Evolutionary conservation across 2,797 vertebrate genomes (phyloP), one percentile per base, ranked within the genome.

Genomic region (Lutjanus argentimaculatus): DNA sequence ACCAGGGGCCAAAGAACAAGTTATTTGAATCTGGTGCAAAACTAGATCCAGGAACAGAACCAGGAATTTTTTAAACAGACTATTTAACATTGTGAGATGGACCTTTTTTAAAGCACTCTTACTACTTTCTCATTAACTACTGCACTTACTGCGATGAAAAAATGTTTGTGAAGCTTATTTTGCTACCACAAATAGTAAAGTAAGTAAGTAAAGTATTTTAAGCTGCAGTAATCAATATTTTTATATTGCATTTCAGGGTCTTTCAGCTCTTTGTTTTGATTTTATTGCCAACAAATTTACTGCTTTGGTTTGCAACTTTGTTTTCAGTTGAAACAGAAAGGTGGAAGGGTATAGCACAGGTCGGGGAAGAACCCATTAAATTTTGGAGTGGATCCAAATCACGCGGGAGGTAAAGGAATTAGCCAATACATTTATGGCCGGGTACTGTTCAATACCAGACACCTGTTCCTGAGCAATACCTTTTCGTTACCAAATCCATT

Each of bases 1-100:
- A 56, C 61, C 53, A 76, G 59, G 49, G 64, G 63, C 64, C 45
- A 71, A 63, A 12, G 17, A 46, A 30, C 58, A 70, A 72, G 48
- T 64, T 53, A 67, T 72, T 53, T 8, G 13, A 17, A 65, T 48
- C 48, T 78, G 45, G 55, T 56, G 30, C 30, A 62, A 67, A 80
- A 71, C 61, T 46, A 21, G 5, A 57, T 74, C 25, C 10, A 11
- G 52, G 52, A 61, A 58, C 30, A 63, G 67, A 74, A 68, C 7
- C 25, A 43, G 63, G 17, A n/a, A 19, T 40, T 74, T 40, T 75
- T 65, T 48, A 67, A 49, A 12, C 19, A 21, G 43, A 61, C 49
- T 25, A 46, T 68, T 75, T 70, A 17, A 61, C 25, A 45, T 48
- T 65, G 53, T 6, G 4, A 45, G 12, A 14, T 13, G 7, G 11